These are phyloP conservation scores for Oreonectes daqikongensis DNA, from an alignment of 2,797 vertebrate genomes.

Conservation along the genomic window DNA sequence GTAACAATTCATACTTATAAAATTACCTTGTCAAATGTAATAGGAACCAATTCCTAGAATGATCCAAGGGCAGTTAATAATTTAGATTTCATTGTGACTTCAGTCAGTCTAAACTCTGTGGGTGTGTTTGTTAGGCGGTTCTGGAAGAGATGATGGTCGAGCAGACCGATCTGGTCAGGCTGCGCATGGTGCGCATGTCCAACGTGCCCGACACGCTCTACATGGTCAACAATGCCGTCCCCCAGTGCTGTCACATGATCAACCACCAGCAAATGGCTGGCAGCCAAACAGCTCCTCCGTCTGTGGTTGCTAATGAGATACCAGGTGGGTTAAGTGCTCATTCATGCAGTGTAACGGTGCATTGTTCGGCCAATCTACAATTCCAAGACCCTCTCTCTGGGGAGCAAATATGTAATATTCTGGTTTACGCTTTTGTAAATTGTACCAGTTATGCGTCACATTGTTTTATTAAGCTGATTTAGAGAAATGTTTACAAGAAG, in stretches of 20 bases:
- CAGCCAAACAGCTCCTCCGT: constrained; percentile 85
- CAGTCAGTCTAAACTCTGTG: constrained; percentile 25
- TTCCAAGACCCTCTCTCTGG: background rate
- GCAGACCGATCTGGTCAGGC: constrained; percentile 92
- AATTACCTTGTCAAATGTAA: too few species aligned
- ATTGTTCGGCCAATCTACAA: background rate
- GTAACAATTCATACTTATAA: too few species aligned
- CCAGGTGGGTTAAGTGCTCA: constrained; percentile 80
- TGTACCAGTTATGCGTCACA: background rate
- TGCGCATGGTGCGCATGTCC: constrained; percentile 98
- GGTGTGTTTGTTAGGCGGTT: constrained; percentile 81
- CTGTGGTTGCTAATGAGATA: constrained; percentile 97
- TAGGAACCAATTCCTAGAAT: too few species aligned
- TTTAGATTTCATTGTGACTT: too few species aligned
- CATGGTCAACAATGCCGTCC: constrained; percentile 95
- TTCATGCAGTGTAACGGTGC: constrained; percentile 11
- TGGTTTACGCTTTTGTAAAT: background rate
- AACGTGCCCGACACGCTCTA: constrained; percentile 98
- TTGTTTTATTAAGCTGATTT: background rate
- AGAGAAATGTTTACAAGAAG: background rate
- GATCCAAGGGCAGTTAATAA: too few species aligned
- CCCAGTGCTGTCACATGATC: constrained; percentile 96
- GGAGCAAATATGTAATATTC: background rate
- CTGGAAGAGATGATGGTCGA: constrained; percentile 99
- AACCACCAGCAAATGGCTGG: constrained; percentile 93